These are phyloP conservation scores for Sphaeridia pumilis DNA, from an alignment of 2,888 invertebrate species.

Conservation along the genomic window DNA sequence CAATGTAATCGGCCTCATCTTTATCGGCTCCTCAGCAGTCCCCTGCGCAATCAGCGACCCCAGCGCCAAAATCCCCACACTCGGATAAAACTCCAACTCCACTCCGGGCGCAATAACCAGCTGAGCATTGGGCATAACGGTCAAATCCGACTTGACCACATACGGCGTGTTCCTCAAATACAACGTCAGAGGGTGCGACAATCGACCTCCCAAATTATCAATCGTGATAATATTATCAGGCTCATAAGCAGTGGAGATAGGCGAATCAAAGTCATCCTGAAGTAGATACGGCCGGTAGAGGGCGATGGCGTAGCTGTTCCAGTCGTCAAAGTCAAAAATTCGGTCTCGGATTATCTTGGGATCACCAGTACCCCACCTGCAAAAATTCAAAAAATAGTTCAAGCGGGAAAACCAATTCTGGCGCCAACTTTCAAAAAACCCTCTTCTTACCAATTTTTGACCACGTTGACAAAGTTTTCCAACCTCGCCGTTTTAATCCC, in stretches of 20 bases:
- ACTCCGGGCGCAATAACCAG: constrained; percentile 80
- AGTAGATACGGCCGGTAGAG: constrained; percentile 76
- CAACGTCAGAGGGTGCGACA: constrained; percentile 54
- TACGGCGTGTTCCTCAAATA: constrained; percentile 59
- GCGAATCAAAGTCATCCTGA: constrained; percentile 62
- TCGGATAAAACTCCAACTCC: constrained; percentile 83
- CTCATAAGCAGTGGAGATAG: constrained; percentile 57
- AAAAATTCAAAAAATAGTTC: no score
- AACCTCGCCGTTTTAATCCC: constrained; percentile 73
- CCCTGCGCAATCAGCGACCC: constrained; percentile 81
- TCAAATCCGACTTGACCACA: constrained; percentile 74
- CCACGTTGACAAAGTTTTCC: constrained; percentile 72
- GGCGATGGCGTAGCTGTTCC: constrained; percentile 95
- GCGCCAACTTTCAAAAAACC: no score
- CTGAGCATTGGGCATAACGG: constrained; percentile 87
- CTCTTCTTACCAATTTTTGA: constrained; percentile 65
- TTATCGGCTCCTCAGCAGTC: constrained; percentile 57
- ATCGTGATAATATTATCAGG: constrained; percentile 47
- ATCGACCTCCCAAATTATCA: constrained; percentile 63
- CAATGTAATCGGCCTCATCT: constrained; percentile 53
- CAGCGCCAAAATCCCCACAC: constrained; percentile 87
- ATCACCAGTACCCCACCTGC: constrained; percentile 67
- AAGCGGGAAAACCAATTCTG: no score
- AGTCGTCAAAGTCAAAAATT: constrained; percentile 97
- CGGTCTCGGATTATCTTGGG: constrained; percentile 60